Percentiles rank a stretch among this genome's conserved stretches.
These are phyloP conservation scores for Chironomus striatipennis DNA, from an alignment of 1,140 invertebrate species.

Conservation along the genomic window DNA sequence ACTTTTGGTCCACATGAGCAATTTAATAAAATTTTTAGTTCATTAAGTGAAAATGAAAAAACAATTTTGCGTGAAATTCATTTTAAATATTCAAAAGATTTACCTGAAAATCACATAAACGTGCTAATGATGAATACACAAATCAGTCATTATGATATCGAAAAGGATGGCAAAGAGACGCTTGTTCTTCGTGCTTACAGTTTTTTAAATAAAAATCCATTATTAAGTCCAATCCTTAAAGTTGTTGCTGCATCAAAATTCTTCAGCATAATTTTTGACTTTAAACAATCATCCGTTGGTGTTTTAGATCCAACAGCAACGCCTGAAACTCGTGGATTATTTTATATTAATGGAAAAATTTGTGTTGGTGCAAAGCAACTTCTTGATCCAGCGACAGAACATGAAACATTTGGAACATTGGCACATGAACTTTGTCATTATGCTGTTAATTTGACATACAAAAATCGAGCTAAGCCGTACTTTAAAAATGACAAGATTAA, in stretches of 20 bases:
- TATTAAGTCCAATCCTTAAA: background rate
- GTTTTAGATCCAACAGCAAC: background rate
- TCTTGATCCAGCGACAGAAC: background rate
- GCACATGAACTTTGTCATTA: background rate
- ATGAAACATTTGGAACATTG: background rate
- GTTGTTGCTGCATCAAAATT: background rate
- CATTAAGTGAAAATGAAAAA: background rate
- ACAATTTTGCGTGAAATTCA: background rate
- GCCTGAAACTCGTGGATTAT: background rate
- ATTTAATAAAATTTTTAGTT: background rate
- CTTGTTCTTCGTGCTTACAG: background rate
- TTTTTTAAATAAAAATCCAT: background rate
- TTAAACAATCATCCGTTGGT: background rate
- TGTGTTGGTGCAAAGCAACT: background rate
- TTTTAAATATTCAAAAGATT: background rate
- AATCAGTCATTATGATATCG: background rate
- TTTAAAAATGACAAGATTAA: background rate
- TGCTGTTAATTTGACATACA: background rate
- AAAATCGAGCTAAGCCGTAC: background rate
- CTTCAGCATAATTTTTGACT: background rate
- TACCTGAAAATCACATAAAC: background rate
- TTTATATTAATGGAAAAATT: background rate
- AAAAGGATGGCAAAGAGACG: background rate
- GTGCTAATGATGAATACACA: background rate
- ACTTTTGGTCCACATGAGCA: background rate